Evolutionary conservation across 2,797 vertebrate genomes (phyloP).

Genomic region (Sparus aurata): DNA sequence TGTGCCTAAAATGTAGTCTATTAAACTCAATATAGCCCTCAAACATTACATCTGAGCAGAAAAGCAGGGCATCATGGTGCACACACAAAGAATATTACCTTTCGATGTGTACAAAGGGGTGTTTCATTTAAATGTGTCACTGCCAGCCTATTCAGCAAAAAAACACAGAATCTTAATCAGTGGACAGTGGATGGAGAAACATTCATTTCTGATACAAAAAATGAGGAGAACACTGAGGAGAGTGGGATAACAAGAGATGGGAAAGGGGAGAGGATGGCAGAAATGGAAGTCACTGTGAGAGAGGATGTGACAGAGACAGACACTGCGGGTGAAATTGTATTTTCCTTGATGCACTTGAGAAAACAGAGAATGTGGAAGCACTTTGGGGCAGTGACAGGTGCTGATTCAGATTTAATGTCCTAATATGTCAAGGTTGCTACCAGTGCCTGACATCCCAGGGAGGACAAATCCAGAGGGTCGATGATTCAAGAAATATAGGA

Average conservation of each 20-base stretch:
- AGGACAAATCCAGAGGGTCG: conserved; percentile 60
- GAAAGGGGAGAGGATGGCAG: conserved; percentile 24
- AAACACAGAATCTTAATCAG: neutral
- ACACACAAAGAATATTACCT: neutral
- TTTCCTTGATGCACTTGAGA: conserved; percentile 71
- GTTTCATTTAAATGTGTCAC: neutral
- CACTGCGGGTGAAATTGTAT: conserved; percentile 65
- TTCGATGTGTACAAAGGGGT: neutral
- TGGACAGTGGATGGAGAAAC: neutral
- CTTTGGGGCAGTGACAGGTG: conserved; percentile 69
- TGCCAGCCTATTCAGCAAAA: neutral
- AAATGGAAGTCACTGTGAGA: conserved; percentile 34
- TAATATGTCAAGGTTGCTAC: conserved; percentile 77
- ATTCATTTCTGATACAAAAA: conserved; percentile 16
- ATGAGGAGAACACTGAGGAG: conserved; percentile 2
- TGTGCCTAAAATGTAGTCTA: conserved; percentile 7
- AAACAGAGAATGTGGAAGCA: conserved; percentile 72
- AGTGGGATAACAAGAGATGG: neutral
- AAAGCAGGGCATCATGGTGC: neutral
- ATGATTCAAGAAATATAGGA: conserved; percentile 24
- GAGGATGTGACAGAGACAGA: conserved; percentile 69
- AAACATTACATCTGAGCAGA: conserved; percentile 16
- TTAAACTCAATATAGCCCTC: conserved; percentile 2
- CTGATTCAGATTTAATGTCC: conserved; percentile 81
- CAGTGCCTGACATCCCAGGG: conserved; percentile 34